Evolutionary conservation across 2,797 vertebrate species (phyloP).

Genomic region (Danio tinwini): DNA sequence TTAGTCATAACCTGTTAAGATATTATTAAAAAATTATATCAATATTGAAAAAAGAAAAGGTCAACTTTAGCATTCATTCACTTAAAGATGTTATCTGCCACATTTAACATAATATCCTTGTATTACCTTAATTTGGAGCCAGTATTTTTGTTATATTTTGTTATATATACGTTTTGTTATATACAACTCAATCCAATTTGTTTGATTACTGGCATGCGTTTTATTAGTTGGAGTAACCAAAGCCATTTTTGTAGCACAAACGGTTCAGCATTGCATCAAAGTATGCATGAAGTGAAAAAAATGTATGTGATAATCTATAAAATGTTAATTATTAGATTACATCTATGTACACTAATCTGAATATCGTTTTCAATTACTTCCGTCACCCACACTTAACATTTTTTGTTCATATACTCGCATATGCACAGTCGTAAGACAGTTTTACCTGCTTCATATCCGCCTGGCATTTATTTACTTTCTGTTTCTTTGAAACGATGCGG

Average conservation of each 20-base stretch:
- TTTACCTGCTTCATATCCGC: no score
- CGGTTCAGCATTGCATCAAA: not conserved
- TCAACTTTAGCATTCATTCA: no score
- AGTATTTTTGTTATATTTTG: not conserved
- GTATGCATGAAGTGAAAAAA: not conserved
- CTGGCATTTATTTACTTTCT: no score
- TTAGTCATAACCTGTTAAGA: not conserved
- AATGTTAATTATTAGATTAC: no score
- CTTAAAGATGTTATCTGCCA: not conserved
- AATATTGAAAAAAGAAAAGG: not conserved
- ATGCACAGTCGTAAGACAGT: no score
- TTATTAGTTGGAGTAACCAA: not conserved
- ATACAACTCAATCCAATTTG: not conserved
- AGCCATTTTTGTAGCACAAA: not conserved
- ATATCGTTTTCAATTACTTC: no score
- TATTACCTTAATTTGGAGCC: not conserved
- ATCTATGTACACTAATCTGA: no score
- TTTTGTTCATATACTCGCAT: no score
- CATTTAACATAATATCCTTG: not conserved
- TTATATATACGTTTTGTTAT: not conserved
- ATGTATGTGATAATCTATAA: not conserved
- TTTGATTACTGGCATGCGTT: not conserved
- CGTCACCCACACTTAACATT: no score
- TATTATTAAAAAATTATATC: not conserved
- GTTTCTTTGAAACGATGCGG: no score